Evolutionary conservation across 2,113 vertebrate genomes (phyloP).

Genomic region (Hyperoodon ampullatus): DNA sequence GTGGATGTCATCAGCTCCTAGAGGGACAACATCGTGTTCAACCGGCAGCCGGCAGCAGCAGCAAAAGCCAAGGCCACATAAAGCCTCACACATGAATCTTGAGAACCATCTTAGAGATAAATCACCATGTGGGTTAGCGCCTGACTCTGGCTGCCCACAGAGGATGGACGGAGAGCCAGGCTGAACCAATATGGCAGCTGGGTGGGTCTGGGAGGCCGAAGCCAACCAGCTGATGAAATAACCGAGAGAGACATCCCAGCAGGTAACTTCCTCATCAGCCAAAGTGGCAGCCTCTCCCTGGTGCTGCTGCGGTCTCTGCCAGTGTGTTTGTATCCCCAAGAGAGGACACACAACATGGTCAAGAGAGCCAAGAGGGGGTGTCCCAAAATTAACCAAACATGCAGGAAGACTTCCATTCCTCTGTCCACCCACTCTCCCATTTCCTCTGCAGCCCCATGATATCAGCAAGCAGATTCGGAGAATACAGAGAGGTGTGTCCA

Average conservation of each 20-base stretch:
- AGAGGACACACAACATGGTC: neutral
- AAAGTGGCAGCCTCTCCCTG: neutral
- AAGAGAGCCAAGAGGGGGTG: neutral
- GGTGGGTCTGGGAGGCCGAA: neutral
- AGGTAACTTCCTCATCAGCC: neutral
- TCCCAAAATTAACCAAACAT: accelerated
- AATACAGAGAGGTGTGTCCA: neutral
- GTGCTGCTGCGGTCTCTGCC: accelerated
- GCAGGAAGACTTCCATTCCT: accelerated
- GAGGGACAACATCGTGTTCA: constrained; percentile 57
- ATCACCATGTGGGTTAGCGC: neutral
- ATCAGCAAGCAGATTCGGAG: too few species aligned
- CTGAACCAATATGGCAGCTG: accelerated
- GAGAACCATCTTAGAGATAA: constrained; percentile 65
- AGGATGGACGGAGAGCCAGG: neutral
- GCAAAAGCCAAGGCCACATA: constrained; percentile 53
- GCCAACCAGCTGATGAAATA: accelerated
- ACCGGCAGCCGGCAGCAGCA: constrained; percentile 67
- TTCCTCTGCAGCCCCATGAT: accelerated
- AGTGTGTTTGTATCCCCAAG: accelerated
- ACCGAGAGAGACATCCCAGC: neutral
- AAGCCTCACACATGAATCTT: constrained; percentile 53
- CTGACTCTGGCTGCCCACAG: neutral
- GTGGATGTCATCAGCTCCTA: constrained; percentile 55
- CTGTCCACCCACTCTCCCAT: accelerated